A percentile compares a stretch with the other conserved stretches of the same genome.
Conservation (phyloP, 2,113 vertebrate genomes). For the Bos javanicus region DNA sequence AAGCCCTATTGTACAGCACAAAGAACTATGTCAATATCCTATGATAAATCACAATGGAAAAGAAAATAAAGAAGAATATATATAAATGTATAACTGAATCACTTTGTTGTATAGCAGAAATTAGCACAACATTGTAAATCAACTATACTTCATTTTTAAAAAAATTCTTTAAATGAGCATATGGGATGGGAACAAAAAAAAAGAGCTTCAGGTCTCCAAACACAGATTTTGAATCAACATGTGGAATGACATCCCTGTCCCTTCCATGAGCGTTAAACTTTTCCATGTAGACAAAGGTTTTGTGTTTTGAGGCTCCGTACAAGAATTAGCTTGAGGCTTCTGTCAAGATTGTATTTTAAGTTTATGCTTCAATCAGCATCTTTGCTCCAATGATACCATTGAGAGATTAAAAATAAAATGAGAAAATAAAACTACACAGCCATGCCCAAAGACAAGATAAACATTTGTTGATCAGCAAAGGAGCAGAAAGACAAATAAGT, state of each 20-base stretch:
- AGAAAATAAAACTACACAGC: background rate
- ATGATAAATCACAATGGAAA: background rate
- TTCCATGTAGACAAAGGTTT: background rate
- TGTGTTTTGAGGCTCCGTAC: background rate
- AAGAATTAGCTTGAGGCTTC: background rate
- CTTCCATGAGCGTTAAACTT: background rate
- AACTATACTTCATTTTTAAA: background rate
- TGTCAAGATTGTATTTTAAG: background rate
- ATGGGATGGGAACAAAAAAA: background rate
- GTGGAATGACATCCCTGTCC: background rate
- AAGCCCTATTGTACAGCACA: background rate
- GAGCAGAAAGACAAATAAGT: background rate
- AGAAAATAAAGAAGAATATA: background rate
- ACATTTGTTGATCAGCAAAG: background rate
- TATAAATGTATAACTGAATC: background rate
- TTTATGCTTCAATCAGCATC: background rate
- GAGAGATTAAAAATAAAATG: background rate
- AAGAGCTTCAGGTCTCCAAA: background rate
- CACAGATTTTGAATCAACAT: background rate
- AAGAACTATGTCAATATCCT: background rate
- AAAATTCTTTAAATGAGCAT: background rate
- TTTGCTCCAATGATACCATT: background rate
- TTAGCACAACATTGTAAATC: background rate
- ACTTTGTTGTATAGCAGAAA: background rate
- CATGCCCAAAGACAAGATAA: background rate